Percentiles rank a stretch among this genome's conserved stretches.
These are phyloP conservation scores for Leptura quadrifasciata DNA, from an alignment of 2,888 invertebrate genomes.

Conservation along the genomic window DNA sequence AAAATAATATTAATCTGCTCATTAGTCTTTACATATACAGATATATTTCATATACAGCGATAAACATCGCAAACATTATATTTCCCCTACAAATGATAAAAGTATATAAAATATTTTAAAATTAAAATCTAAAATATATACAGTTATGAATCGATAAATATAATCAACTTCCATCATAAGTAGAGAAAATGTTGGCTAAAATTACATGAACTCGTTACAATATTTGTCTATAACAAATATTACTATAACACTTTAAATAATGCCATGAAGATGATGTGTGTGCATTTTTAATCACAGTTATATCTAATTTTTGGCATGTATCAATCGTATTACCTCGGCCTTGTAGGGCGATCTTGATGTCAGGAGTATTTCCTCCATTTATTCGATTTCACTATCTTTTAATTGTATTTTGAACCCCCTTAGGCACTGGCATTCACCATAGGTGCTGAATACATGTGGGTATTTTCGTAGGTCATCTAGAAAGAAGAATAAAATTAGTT, in stretches of 20 bases:
- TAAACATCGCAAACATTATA: constrained; percentile 56
- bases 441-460: constrained; percentile 51
- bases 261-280: constrained; percentile 46
- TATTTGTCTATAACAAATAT: constrained; percentile 34
- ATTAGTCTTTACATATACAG: constrained; percentile 51
- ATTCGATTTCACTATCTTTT: constrained; percentile 31
- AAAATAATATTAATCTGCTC: constrained; percentile 42
- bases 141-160: constrained; percentile 43
- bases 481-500: constrained; percentile 43
- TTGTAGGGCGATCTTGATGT: constrained; percentile 14
- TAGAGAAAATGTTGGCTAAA: constrained; percentile 53
- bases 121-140: constrained; percentile 50
- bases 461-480: constrained; percentile 58
- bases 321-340: constrained; percentile 44
- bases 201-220: constrained; percentile 48
- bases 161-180: constrained; percentile 53
- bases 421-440: constrained; percentile 64
- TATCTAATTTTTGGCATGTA: constrained; percentile 60
- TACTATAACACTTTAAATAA: constrained; percentile 42
- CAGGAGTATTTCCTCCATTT: constrained; percentile 21
- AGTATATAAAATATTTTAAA: constrained; percentile 47
- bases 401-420: not conserved
- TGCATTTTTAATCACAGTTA: constrained; percentile 57
- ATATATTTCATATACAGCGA: constrained; percentile 48
- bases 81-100: constrained; percentile 57